phyloP scores from a whole-genome alignment of 2,888 invertebrate species.

The Amphiduros pacificus region DNA sequence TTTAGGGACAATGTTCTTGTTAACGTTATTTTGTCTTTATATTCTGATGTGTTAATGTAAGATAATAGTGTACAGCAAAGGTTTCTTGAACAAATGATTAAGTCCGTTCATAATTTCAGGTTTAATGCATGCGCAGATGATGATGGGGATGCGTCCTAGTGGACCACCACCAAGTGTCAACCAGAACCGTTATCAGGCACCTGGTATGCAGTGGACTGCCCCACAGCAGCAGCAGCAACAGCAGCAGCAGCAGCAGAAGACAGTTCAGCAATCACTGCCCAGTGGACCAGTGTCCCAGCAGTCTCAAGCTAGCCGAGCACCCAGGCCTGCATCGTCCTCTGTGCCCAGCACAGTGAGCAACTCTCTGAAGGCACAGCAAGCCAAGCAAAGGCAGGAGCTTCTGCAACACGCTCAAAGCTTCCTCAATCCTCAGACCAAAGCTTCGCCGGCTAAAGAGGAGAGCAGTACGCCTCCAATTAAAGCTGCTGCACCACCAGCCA shows the following conservation, averaged over 20 bases:
- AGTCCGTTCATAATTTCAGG: too few relatives aligned
- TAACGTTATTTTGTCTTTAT: too few relatives aligned
- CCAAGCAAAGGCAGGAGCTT: conserved; percentile 48
- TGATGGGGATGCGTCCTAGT: conserved; percentile 37
- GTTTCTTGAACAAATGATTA: too few relatives aligned
- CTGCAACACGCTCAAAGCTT: conserved; percentile 52
- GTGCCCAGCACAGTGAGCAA: not conserved
- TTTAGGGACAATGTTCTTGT: too few relatives aligned
- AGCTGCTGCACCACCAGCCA: not conserved
- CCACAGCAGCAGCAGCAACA: conserved; percentile 14
- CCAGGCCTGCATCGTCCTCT: not conserved
- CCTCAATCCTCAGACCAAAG: conserved; percentile 37
- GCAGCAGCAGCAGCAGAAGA: conserved; percentile 42
- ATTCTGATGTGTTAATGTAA: too few relatives aligned
- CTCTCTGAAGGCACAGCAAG: conserved; percentile 39
- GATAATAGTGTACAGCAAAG: too few relatives aligned
- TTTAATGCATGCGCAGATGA: conserved; percentile 42
- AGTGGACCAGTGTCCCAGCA: not conserved
- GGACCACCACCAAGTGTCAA: conserved; percentile 1
- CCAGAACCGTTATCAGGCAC: conserved; percentile 1
- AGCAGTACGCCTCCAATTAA: not conserved
- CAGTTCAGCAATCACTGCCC: conserved; percentile 42
- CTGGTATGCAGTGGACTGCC: not conserved
- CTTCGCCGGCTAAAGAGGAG: not conserved
- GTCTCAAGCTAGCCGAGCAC: too few relatives aligned